Evolutionary conservation across 1,140 invertebrate species (phyloP), one percentile per base, ranked within the genome.

Genomic region (Drosophila triauraria): DNA sequence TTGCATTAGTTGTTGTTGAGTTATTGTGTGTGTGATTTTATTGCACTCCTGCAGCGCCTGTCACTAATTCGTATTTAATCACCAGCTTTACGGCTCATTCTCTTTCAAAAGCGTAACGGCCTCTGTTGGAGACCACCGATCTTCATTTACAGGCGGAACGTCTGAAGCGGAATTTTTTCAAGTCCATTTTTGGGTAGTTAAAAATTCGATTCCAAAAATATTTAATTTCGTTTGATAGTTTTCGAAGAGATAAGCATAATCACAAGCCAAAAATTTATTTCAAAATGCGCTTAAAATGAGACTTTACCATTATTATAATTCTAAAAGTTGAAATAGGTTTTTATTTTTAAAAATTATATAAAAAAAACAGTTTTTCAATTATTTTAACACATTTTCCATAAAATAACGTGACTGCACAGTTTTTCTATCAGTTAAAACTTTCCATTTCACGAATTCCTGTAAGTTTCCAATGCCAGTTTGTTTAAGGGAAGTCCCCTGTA

Each of bases 31-130:
- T 43, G 17, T 56, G n/a, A 62, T 38, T 67, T 61, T 62, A 40
- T 64, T 63, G 25, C 64, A n/a, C 67, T 70, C 67, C 69, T 82
- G 59, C 47, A 67, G 80, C 65, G 64, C 60, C 64, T 83, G 65
- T 71, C 72, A 75, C 72, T 74, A 87, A 87, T 87, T 83, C 79
- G 76, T 51, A 77, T 67, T 56, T 79, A 72, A 68, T 71, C 54
- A 68, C 64, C 50, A 61, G 68, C 58, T 81, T 63, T 46, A 60
- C 30, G 40, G 57, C 35, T 56, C 50, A 74, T 88, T 90, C 74
- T 90, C 63, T 84, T 72, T 54, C 38, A 68, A 77, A 47, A 77
- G 42, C 74, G 72, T 68, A 76, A 48, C 74, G 61, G 65, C 70
- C 53, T 12, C 50, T 15, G 50, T 15, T 20, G 35, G 27, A 38